These are phyloP conservation scores for Apantesis nais DNA, from an alignment of 2,888 invertebrate genomes.

Conservation along the genomic window DNA sequence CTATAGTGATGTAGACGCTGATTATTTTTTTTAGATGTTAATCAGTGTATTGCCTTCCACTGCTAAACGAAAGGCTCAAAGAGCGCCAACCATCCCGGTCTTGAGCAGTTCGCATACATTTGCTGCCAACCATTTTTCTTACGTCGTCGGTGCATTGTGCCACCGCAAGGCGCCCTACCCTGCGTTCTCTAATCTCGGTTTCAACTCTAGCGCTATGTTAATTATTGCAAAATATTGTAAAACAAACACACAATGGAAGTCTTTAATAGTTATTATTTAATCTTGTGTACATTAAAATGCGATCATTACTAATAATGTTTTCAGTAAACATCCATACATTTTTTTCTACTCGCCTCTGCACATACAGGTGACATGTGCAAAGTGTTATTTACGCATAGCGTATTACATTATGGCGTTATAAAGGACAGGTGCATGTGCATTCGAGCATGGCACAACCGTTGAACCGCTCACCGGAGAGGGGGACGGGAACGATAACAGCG, in stretches of 20 bases:
- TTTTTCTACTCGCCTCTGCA: not conserved
- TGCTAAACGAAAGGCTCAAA: too few species aligned
- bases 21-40: too few species aligned
- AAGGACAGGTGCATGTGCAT: slow-evolving; percentile 77
- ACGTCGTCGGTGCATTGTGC: too few species aligned
- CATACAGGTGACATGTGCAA: slow-evolving; percentile 34
- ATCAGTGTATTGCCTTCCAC: too few species aligned
- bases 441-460: slow-evolving; percentile 64
- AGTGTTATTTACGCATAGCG: slow-evolving; percentile 36
- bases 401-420: slow-evolving; percentile 47
- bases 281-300: not conserved
- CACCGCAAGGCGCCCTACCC: too few species aligned
- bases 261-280: slow-evolving; percentile 7
- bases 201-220: too few species aligned
- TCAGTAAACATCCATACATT: not conserved
- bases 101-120: too few species aligned
- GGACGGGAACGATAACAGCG: slow-evolving; percentile 61
- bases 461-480: slow-evolving; percentile 44
- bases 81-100: too few species aligned
- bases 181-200: too few species aligned
- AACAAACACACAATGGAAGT: not conserved
- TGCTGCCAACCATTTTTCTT: too few species aligned
- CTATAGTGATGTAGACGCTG: too few species aligned
- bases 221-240: too few species aligned
- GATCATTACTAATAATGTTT: not conserved